Percentiles rank a stretch among this genome's conserved stretches.
These are phyloP conservation scores for Sebastolobus altivelis DNA, from an alignment of 2,797 vertebrate genomes.

Conservation along the genomic window DNA sequence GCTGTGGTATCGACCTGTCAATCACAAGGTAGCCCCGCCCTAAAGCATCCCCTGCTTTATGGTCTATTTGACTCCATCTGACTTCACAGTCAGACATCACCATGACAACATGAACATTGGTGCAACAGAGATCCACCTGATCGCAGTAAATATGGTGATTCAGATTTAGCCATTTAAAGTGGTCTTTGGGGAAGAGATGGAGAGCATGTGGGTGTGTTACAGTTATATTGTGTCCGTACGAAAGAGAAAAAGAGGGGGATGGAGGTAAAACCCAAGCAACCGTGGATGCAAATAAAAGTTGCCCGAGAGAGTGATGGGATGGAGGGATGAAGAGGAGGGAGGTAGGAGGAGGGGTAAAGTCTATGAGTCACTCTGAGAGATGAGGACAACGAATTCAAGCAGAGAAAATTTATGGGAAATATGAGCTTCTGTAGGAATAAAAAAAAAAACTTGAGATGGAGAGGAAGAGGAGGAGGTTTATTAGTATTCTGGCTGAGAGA, in stretches of 20 bases:
- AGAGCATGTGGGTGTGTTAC: neutral
- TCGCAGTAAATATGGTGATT: conserved; percentile 14
- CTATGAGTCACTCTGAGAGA: conserved; percentile 70
- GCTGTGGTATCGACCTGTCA: no score
- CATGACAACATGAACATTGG: conserved; percentile 11
- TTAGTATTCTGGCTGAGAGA: conserved; percentile 65
- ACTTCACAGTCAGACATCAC: conserved; percentile 7
- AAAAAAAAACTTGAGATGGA: conserved; percentile 44
- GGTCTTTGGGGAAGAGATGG: neutral
- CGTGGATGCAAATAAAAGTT: conserved; percentile 37
- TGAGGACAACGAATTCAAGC: conserved; percentile 63
- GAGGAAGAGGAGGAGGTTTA: conserved; percentile 46
- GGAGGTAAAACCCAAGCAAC: conserved; percentile 14
- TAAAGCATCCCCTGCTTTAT: neutral
- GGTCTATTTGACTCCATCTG: neutral
- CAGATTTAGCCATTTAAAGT: conserved; percentile 6
- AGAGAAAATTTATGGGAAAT: conserved; percentile 65
- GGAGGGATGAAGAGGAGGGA: conserved; percentile 36
- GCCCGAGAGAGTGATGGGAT: conserved; percentile 32
- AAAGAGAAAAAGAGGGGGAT: neutral
- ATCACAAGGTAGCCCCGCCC: no score
- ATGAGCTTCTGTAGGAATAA: conserved; percentile 56
- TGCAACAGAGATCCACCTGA: neutral
- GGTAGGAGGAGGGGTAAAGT: conserved; percentile 25
- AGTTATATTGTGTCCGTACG: neutral